A percentile compares a stretch with the other conserved stretches of the same genome.
phyloP scores from a whole-genome alignment of 2,888 invertebrate species.

The Pristionchus exspectatus region DNA sequence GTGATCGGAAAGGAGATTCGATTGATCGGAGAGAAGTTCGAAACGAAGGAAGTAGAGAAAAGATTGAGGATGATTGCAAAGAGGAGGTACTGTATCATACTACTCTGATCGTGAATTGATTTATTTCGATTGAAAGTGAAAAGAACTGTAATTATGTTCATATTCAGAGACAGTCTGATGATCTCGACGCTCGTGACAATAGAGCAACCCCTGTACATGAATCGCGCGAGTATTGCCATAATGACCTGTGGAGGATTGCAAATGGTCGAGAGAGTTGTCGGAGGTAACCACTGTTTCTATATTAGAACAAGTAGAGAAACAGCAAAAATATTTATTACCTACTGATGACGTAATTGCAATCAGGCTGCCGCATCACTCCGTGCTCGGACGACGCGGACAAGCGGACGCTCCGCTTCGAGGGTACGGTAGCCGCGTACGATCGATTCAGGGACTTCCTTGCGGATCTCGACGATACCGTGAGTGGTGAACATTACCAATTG shows the following conservation, averaged over 20 bases:
- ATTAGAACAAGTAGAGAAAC: not conserved
- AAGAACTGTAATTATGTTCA: not conserved
- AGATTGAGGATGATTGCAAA: not conserved
- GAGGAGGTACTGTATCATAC: not conserved
- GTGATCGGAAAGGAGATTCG: constrained; percentile 45
- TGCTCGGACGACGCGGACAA: not conserved
- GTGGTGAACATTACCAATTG: not conserved
- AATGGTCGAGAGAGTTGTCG: constrained; percentile 15
- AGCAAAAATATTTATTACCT: not conserved
- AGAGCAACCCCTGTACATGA: not conserved
- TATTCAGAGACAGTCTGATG: not conserved
- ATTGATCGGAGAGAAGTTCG: constrained; percentile 23
- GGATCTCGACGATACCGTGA: constrained; percentile 31
- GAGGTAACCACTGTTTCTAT: not conserved
- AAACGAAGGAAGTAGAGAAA: not conserved
- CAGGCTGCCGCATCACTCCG: not conserved
- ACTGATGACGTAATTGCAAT: not conserved
- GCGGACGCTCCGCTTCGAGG: constrained; percentile 20
- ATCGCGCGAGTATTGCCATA: not conserved
- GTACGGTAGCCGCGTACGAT: constrained; percentile 40
- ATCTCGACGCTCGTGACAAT: not conserved
- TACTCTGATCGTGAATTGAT: not conserved
- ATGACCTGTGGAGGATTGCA: not conserved
- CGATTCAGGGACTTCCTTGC: constrained; percentile 13
- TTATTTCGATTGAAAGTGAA: not conserved